phyloP scores from a whole-genome alignment of 2,797 vertebrate genomes.

The Apogon talboti region DNA sequence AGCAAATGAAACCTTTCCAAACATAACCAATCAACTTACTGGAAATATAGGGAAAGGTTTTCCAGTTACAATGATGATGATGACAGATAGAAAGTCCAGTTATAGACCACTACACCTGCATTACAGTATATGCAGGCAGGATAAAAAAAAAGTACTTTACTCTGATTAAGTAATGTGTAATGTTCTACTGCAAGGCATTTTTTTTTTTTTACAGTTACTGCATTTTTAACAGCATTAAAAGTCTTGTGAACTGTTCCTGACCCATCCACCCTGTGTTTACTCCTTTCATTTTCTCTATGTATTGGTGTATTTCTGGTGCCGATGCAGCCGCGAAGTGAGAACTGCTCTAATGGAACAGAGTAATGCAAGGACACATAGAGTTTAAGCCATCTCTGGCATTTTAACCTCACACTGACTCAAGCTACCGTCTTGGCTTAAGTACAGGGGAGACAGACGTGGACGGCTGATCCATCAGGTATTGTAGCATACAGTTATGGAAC shows the following conservation, averaged over 20 bases:
- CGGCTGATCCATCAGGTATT: slow-evolving; percentile 52
- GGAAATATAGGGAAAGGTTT: no score
- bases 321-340: slow-evolving; percentile 25
- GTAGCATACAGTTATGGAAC: slow-evolving; percentile 59
- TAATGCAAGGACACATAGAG: slow-evolving; percentile 48
- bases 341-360: slow-evolving; percentile 41
- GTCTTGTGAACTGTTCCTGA: slow-evolving; percentile 27
- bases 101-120: no score
- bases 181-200: no score
- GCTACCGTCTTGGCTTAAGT: slow-evolving; percentile 30
- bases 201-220: no score
- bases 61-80: no score
- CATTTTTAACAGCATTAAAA: no score
- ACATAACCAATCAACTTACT: no score
- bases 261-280: slow-evolving; percentile 29
- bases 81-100: no score
- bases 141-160: no score
- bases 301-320: slow-evolving; percentile 17
- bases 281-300: slow-evolving; percentile 21
- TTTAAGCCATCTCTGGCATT: slow-evolving; percentile 31
- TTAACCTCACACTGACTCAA: slow-evolving; percentile 48
- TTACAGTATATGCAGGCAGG: no score
- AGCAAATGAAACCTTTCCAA: no score
- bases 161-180: no score
- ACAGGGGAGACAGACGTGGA: slow-evolving; percentile 32